These are phyloP conservation scores for Hirtodrosophila cameraria DNA, from an alignment of 2,888 invertebrate species.

Conservation along the genomic window DNA sequence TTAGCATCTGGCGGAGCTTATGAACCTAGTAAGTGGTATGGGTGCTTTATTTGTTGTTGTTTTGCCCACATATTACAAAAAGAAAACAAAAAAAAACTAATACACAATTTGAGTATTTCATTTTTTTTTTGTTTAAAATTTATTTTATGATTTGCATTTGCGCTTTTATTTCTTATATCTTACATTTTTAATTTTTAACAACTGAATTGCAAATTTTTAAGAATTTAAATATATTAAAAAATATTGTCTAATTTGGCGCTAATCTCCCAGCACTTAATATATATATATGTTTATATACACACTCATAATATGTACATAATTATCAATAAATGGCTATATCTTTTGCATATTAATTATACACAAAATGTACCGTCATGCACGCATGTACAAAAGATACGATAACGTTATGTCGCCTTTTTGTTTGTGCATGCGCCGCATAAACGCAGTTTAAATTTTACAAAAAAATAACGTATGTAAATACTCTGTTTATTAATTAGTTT, in stretches of 20 bases:
- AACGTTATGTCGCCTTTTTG: constrained; percentile 36
- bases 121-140: constrained; percentile 33
- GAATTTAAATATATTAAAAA: constrained; percentile 6
- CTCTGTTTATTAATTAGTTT: constrained; percentile 2
- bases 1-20: constrained; percentile 84
- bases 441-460: constrained; percentile 7
- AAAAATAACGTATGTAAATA: constrained; percentile 22
- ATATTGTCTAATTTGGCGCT: constrained; percentile 6
- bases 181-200: constrained; percentile 26
- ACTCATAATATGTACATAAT: constrained; percentile 40
- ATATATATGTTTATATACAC: constrained; percentile 7
- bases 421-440: constrained; percentile 49
- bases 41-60: constrained; percentile 84
- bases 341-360: not conserved
- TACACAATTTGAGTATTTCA: constrained; percentile 44
- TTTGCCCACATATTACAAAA: constrained; percentile 33
- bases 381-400: constrained; percentile 44
- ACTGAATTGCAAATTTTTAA: constrained; percentile 15
- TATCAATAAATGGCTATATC: constrained; percentile 23
- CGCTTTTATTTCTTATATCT: constrained; percentile 28
- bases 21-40: constrained; percentile 85
- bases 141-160: constrained; percentile 48
- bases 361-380: constrained; percentile 54
- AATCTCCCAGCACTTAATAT: constrained; percentile 3
- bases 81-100: constrained; percentile 33